These are phyloP conservation scores for Sapayoa aenigma DNA, from an alignment of 2,113 vertebrate genomes.

Conservation along the genomic window DNA sequence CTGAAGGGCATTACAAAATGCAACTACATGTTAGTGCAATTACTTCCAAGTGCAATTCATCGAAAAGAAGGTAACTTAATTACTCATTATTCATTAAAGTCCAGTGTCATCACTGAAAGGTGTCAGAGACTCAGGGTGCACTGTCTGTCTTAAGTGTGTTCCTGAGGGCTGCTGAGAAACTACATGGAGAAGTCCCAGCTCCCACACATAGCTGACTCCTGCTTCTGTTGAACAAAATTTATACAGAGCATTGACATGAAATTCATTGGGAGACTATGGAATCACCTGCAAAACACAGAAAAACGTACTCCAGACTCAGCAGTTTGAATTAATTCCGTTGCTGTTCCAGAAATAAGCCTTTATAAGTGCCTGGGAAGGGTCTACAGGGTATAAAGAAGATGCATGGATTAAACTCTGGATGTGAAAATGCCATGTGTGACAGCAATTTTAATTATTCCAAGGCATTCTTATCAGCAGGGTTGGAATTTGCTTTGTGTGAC, in stretches of 20 bases:
- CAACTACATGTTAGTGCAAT: background rate
- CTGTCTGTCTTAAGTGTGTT: background rate
- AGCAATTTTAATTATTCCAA: background rate
- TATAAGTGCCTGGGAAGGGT: slow-evolving; percentile 26
- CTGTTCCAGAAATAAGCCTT: background rate
- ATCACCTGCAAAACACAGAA: background rate
- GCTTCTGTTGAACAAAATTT: background rate
- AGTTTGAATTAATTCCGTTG: background rate
- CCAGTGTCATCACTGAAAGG: background rate
- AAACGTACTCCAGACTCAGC: background rate
- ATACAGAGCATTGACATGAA: background rate
- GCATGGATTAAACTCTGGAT: background rate
- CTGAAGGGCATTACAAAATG: background rate
- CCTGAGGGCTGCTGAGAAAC: background rate
- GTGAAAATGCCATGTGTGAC: background rate
- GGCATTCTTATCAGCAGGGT: background rate
- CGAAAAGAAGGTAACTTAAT: background rate
- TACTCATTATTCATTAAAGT: background rate
- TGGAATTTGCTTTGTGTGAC: background rate
- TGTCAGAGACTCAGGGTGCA: background rate
- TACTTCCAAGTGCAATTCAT: slow-evolving; percentile 47
- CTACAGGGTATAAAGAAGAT: background rate
- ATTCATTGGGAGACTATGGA: background rate
- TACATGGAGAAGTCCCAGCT: background rate
- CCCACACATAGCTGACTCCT: background rate